phyloP scores from a whole-genome alignment of 1,140 invertebrate genomes.

The Laupala kohalensis region DNA sequence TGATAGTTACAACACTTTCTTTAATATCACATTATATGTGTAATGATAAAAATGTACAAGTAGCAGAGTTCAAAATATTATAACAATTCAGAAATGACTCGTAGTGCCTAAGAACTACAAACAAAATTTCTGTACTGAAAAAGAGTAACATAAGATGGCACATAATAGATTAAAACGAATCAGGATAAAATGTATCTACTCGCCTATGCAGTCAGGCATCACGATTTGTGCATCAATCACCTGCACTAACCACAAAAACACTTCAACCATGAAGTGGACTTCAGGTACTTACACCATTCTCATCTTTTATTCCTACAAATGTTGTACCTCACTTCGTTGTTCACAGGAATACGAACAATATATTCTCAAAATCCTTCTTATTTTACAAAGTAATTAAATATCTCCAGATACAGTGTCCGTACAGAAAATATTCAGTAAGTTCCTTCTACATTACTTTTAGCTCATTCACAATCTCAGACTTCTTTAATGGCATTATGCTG shows the following conservation, averaged over 20 bases:
- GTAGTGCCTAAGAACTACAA: too few species aligned
- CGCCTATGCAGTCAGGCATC: not conserved
- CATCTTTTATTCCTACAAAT: not conserved
- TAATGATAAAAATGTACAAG: not conserved
- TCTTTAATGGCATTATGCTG: not conserved
- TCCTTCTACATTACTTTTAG: not conserved
- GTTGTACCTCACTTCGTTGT: not conserved
- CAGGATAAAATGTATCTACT: not conserved
- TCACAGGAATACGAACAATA: not conserved
- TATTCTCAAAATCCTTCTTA: not conserved
- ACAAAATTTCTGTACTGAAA: not conserved
- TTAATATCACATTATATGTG: too few species aligned
- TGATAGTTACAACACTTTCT: too few species aligned
- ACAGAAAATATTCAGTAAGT: not conserved
- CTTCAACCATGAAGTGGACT: not conserved
- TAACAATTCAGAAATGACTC: not conserved
- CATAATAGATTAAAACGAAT: conserved; percentile 1
- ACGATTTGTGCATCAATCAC: not conserved
- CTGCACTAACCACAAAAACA: not conserved
- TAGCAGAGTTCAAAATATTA: not conserved
- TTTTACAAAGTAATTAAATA: not conserved
- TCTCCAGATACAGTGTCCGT: not conserved
- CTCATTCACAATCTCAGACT: not conserved
- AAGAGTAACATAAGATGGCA: conserved; percentile 3
- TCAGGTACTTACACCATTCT: conserved; percentile 4